Percentiles rank a stretch among this genome's conserved stretches.
Conservation (phyloP, 2,113 vertebrate species). For the Axis porcinus region DNA sequence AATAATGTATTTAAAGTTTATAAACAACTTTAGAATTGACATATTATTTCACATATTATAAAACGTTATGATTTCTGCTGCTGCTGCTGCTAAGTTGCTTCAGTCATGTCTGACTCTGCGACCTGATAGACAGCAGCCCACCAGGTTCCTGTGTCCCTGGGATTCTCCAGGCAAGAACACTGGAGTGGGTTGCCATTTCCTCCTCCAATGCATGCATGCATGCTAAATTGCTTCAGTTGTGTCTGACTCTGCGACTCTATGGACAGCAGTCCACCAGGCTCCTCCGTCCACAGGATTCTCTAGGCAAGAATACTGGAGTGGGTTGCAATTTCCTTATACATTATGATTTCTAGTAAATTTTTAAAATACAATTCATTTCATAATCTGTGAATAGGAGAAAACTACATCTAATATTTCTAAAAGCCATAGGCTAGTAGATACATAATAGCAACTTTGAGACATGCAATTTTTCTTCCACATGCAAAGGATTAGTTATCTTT, state of each 20-base stretch:
- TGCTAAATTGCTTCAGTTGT: background rate
- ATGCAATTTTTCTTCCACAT: background rate
- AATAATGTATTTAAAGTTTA: background rate
- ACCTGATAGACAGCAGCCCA: rapidly evolving
- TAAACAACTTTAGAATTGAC: background rate
- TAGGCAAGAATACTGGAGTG: background rate
- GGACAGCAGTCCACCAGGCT: background rate
- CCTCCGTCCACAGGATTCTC: background rate
- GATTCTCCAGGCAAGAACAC: background rate
- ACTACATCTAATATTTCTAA: background rate
- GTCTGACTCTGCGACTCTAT: background rate
- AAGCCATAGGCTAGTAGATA: background rate
- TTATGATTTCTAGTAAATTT: background rate
- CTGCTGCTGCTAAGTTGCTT: background rate
- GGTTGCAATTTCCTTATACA: background rate
- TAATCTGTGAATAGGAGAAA: constrained; percentile 27
- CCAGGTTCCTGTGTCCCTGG: background rate
- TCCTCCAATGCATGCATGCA: background rate
- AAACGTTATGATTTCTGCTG: background rate
- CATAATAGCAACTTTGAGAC: background rate
- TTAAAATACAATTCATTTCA: background rate
- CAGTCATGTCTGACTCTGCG: rapidly evolving
- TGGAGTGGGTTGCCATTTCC: background rate
- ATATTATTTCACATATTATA: background rate
- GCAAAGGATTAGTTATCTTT: background rate